Base-by-base conservation (phyloP, 2,888 invertebrate genomes). In the Antitype chi region DNA sequence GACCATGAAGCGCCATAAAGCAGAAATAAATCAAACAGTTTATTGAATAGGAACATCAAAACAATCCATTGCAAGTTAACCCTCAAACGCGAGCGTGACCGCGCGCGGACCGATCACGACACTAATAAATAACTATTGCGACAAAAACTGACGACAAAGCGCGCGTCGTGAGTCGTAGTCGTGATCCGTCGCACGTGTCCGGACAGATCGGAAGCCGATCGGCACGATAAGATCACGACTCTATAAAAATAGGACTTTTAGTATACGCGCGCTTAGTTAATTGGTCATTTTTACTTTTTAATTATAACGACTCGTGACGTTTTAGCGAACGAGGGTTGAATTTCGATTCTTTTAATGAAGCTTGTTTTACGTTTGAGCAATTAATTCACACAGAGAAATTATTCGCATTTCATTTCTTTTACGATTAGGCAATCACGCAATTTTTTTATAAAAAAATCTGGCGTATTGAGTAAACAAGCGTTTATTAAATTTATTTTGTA, bases 71-170 rank as follows among this genome's bases (percentile, higher is more conserved):
- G 84, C 55, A 81, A 81, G 86, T 85, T 85, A 87, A 88, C 87
- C 84, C 76, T 82, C 76, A 80, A 86, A 85, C 53, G 86, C 83
- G 80, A 80, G 80, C 88, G 78, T 80, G 87, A 82, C 82, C 81
- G 82, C 87, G 78, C 57, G 77, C 77, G 78, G 81, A 73, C 84
- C 85, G 84, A 81, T 86, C 89, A 88, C 89, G 88, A 87, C 80
- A 81, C 81, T 75, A 81, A 85, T 88, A 87, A 88, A 88, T 89
- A 89, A 88, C 84, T 77, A 85, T 87, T 86, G 87, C 85, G 88
- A 88, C 88, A 88, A 88, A 88, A 86, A 84, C 83, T 88, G 89
- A 89, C 86, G 88, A 89, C 87, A 88, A 88, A 82, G 86, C 86
- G 83, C 74, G 70, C 76, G 86, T 87, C 88, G 88, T 88, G 88